Evolutionary conservation across 2,113 vertebrate genomes (phyloP), one percentile per base, ranked within the genome.

Genomic region (Oceanites oceanicus): DNA sequence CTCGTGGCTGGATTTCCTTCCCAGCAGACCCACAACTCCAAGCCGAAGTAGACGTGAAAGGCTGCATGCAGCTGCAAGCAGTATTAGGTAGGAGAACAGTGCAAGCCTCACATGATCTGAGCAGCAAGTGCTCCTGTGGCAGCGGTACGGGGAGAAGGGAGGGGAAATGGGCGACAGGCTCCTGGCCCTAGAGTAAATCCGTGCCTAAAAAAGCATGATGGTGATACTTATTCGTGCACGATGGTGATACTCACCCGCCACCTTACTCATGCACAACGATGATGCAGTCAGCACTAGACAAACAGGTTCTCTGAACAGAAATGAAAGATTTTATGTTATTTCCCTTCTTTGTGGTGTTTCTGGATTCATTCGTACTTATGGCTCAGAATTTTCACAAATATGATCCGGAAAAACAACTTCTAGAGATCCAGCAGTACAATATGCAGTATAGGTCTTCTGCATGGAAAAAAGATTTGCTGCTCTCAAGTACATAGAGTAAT

Each of bases 1-100:
- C 95, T 96, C 32, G 16, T 95, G 96, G 94, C 77, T 94, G 84
- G 70, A 91, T 91, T 97, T 95, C 87, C 70, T 97, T 95, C 85
- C 66, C 56, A 56, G 73, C 92, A 95, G 91, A 94, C 83, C 40
- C 81, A 56, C 77, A 72, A 53, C 36, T 61, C 73, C 83, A 73
- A 79, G 74, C 42, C 2, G n/a, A 76, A 85, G 70, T 4, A 81
- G 70, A 95, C 70, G 91, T 76, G 89, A 96, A 94, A 96, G 77
- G 53, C 84, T 82, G 75, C 36, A 15, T 5, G 58, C 53, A 89
- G 83, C 87, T 89, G 66, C 58, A 58, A 87, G 94, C 2, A 1
- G 68, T 32, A 53, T 79, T 91, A 79, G 80, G 84, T 25, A 61
- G 72, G 47, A 93, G 80, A 89, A 68, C 44, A 67, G 61, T 3